phyloP scores from a whole-genome alignment of 2,888 invertebrate species.

The Nemapogon koenigi region DNA sequence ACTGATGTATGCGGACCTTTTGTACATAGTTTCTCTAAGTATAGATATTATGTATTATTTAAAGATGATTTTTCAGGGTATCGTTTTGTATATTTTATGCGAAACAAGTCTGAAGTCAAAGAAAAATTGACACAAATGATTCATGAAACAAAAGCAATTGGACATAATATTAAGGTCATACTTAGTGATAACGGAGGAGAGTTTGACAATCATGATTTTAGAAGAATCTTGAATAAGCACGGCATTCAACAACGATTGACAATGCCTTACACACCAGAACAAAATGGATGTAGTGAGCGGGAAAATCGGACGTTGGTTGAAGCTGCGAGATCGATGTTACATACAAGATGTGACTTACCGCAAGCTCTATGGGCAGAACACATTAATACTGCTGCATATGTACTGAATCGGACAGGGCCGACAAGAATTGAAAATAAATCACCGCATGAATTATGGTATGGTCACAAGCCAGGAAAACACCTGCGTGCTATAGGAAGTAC shows the following conservation, averaged over 20 bases:
- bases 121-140: background rate
- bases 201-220: background rate
- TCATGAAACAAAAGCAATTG: background rate
- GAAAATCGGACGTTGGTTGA: conserved; percentile 17
- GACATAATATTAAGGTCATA: background rate
- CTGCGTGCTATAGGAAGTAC: background rate
- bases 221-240: background rate
- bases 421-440: background rate
- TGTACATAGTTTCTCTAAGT: conserved; percentile 3
- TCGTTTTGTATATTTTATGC: background rate
- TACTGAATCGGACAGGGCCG: conserved; percentile 1
- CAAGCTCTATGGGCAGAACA: background rate
- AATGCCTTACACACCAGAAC: conserved; percentile 19
- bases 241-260: conserved; percentile 10
- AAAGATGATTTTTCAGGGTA: conserved; percentile 2
- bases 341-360: conserved; percentile 4
- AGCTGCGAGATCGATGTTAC: conserved; percentile 15
- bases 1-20: conserved; percentile 14
- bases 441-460: too few species aligned
- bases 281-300: conserved; percentile 21
- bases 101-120: background rate
- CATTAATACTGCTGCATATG: too few species aligned
- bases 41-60: conserved; percentile 9
- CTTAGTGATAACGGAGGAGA: conserved; percentile 1
- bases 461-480: too few species aligned